These are phyloP conservation scores for Scaptodrosophila lebanonensis DNA, from an alignment of 1,140 invertebrate genomes.

Conservation along the genomic window DNA sequence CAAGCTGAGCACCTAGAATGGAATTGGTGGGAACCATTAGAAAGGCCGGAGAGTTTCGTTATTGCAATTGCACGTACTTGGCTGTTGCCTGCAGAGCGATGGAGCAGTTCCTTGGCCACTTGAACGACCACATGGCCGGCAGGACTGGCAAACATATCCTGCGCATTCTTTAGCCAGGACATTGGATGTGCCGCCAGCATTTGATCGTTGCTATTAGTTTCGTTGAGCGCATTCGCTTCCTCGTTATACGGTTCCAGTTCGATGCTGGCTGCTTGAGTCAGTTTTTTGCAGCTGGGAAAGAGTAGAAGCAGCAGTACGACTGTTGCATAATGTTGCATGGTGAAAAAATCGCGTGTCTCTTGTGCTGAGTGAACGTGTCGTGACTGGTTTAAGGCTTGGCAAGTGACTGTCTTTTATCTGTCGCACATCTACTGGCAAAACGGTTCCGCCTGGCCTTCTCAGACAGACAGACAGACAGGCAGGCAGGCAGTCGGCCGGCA, in stretches of 20 bases:
- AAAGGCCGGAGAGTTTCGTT: too few relatives aligned
- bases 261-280: constrained; percentile 36
- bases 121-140: constrained; percentile 80
- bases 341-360: constrained; percentile 61
- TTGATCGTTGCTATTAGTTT: background rate
- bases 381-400: constrained; percentile 35
- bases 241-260: constrained; percentile 16
- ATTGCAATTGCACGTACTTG: constrained; percentile 80
- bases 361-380: constrained; percentile 45
- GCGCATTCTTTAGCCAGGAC: constrained; percentile 78
- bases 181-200: constrained; percentile 42
- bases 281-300: background rate
- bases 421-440: constrained; percentile 28
- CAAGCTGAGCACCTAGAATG: constrained; percentile 83
- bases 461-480: too few relatives aligned
- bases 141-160: constrained; percentile 78
- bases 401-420: constrained; percentile 46
- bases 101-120: constrained; percentile 82
- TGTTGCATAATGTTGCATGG: constrained; percentile 42
- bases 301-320: constrained; percentile 4
- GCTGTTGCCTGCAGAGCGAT: constrained; percentile 82
- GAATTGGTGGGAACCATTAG: too few relatives aligned
- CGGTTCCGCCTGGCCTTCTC: constrained; percentile 44
- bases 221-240: constrained; percentile 5
- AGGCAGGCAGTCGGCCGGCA: too few relatives aligned